phyloP scores from a whole-genome alignment of 2,888 invertebrate species.

The Hofmannophila pseudospretella region DNA sequence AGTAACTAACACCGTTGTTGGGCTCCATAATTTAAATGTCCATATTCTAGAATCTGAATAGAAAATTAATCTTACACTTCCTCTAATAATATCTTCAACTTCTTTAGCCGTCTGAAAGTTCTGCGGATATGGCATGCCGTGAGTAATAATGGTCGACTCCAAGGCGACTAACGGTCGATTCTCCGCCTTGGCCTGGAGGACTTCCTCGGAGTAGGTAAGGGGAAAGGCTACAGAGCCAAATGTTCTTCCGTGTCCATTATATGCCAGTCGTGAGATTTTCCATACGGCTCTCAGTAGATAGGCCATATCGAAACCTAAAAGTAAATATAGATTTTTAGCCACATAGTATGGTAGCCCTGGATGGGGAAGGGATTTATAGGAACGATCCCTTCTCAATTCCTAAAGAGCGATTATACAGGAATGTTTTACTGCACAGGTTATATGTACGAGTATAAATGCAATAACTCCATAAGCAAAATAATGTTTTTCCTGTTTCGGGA shows the following conservation, averaged over 20 bases:
- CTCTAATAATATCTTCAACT: conserved; percentile 87
- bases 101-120: conserved; percentile 91
- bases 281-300: conserved; percentile 38
- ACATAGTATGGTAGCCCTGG: no score
- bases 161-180: conserved; percentile 91
- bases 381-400: no score
- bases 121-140: conserved; percentile 97
- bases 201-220: conserved; percentile 77
- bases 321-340: conserved; percentile 20
- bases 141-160: conserved; percentile 98
- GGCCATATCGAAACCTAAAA: conserved; percentile 46
- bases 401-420: no score
- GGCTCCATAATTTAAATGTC: no score
- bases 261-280: conserved; percentile 26
- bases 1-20: no score
- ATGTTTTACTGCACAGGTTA: no score
- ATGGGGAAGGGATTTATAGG: no score
- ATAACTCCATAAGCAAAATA: no score
- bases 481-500: no score
- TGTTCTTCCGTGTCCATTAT: conserved; percentile 24
- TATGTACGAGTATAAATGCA: no score
- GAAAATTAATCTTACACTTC: conserved; percentile 82
- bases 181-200: conserved; percentile 79
- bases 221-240: conserved; percentile 29
- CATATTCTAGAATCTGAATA: no score